Evolutionary conservation across 2,888 invertebrate genomes (phyloP).

Genomic region (Melangyna quadrimaculata): DNA sequence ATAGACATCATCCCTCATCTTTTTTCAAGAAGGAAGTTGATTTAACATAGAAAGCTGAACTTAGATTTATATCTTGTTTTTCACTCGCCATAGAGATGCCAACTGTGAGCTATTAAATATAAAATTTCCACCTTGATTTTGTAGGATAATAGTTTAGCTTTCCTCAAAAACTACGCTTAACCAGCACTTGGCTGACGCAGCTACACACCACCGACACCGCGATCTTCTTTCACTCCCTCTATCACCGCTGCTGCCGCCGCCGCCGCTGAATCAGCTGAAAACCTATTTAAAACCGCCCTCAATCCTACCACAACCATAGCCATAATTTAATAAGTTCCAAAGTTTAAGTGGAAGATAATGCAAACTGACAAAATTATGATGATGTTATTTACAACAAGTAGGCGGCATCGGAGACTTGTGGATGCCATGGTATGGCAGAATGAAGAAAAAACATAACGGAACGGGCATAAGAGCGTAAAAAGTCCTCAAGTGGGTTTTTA

Average conservation of each 20-base stretch:
- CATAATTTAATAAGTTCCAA: conserved; percentile 72
- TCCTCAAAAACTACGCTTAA: neutral
- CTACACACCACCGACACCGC: neutral
- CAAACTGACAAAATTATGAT: conserved; percentile 72
- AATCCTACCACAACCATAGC: conserved; percentile 54
- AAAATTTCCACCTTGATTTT: conserved; percentile 66
- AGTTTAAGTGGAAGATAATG: conserved; percentile 72
- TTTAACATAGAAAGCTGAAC: conserved; percentile 61
- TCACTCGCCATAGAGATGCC: conserved; percentile 41
- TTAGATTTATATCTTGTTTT: conserved; percentile 63
- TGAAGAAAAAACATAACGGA: conserved; percentile 10
- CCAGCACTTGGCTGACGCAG: conserved; percentile 7
- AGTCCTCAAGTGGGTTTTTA: conserved; percentile 72
- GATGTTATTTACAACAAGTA: conserved; percentile 72
- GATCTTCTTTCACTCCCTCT: too few relatives aligned
- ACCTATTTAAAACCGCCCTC: conserved; percentile 65
- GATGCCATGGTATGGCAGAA: conserved; percentile 11
- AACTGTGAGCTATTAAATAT: conserved; percentile 63
- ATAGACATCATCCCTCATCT: conserved; percentile 16
- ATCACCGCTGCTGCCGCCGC: neutral
- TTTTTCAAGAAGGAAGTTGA: conserved; percentile 39
- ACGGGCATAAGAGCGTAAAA: conserved; percentile 63
- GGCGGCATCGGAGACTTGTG: conserved; percentile 39
- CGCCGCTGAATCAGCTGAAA: conserved; percentile 66
- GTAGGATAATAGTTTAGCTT: conserved; percentile 61